These are phyloP conservation scores for Spermophilus dauricus DNA, from an alignment of 2,113 vertebrate genomes.

Conservation along the genomic window DNA sequence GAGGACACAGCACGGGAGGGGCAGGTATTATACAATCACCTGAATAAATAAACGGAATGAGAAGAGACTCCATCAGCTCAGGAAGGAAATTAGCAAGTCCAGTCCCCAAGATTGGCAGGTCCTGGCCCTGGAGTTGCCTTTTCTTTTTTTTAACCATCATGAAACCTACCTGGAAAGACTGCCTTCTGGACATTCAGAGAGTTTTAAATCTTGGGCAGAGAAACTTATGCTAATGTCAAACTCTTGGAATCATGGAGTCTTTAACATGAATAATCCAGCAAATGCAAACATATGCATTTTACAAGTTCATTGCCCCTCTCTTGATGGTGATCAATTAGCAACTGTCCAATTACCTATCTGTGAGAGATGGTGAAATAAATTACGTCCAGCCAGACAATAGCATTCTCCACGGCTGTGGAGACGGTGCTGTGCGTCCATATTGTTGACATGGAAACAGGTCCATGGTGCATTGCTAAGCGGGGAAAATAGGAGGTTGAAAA, in stretches of 20 bases:
- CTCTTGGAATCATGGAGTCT: not conserved
- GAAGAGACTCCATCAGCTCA: not conserved
- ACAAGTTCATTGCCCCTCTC: slow-evolving; percentile 5
- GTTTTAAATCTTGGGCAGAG: slow-evolving; percentile 38
- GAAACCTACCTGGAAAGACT: not conserved
- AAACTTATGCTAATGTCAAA: not conserved
- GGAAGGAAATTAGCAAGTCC: not conserved
- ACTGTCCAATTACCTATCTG: slow-evolving; percentile 45
- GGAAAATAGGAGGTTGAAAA: slow-evolving; percentile 15
- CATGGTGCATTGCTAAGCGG: not conserved
- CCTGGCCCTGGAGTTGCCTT: not conserved
- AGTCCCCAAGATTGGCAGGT: not conserved
- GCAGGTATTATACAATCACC: not conserved
- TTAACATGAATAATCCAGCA: not conserved
- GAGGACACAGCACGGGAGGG: not conserved
- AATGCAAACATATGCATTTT: not conserved
- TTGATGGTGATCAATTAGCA: slow-evolving; percentile 58
- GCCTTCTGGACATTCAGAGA: not conserved
- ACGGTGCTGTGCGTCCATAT: not conserved
- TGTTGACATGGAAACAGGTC: slow-evolving; percentile 73
- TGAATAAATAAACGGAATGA: not conserved
- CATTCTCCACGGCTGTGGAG: not conserved
- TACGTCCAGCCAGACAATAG: not conserved
- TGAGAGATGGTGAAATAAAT: slow-evolving; percentile 56
- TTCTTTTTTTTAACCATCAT: not conserved